phyloP scores from a whole-genome alignment of 2,797 vertebrate species.

The Zenarchopterus dispar region DNA sequence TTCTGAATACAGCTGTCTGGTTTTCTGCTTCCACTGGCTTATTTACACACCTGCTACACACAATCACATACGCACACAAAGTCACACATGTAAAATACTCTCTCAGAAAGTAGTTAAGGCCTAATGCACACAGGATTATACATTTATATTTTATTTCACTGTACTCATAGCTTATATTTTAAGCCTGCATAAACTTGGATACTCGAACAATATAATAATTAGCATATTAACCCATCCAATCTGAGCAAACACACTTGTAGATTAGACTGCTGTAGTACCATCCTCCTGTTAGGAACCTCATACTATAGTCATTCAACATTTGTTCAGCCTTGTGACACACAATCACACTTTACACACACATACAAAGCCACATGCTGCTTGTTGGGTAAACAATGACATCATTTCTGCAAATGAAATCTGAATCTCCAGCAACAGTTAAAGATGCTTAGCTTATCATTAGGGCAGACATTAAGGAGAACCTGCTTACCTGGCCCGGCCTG shows the following conservation, averaged over 20 bases:
- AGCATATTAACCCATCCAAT: slow-evolving; percentile 18
- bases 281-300: slow-evolving; percentile 14
- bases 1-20: slow-evolving; percentile 69
- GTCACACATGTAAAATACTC: slow-evolving; percentile 19
- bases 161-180: background rate
- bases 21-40: slow-evolving; percentile 58
- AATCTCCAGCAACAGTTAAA: background rate
- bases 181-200: background rate
- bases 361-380: background rate
- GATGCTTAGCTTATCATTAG: background rate
- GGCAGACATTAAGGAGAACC: background rate
- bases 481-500: background rate
- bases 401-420: background rate
- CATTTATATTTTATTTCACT: background rate
- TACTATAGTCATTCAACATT: background rate
- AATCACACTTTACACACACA: too few relatives aligned
- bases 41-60: slow-evolving; percentile 79
- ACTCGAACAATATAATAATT: background rate
- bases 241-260: slow-evolving; percentile 48
- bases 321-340: background rate
- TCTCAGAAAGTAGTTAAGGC: slow-evolving; percentile 1
- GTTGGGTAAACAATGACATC: background rate
- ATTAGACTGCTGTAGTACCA: slow-evolving; percentile 9
- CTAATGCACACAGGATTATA: background rate
- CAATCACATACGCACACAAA: slow-evolving; percentile 14